These are phyloP conservation scores for Sceliomorpha sp. DNA, from an alignment of 2,888 invertebrate species.

Conservation along the genomic window DNA sequence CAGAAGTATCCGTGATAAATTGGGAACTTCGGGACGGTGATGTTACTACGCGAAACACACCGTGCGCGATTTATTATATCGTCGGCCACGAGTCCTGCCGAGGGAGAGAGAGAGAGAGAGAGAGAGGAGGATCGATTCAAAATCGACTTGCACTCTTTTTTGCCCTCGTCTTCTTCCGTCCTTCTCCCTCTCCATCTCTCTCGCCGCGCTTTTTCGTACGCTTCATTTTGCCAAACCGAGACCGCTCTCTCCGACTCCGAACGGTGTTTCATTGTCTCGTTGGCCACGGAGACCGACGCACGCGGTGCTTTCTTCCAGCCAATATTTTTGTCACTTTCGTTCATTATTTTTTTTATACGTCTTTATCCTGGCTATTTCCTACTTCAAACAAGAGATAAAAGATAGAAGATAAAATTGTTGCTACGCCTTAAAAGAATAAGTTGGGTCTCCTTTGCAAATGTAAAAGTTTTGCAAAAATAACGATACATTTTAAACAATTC, in stretches of 20 bases:
- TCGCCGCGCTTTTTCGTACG: constrained; percentile 21
- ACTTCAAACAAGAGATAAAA: too few species aligned
- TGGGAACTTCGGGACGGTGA: constrained; percentile 18
- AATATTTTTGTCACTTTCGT: constrained; percentile 9
- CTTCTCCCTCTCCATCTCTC: constrained; percentile 22
- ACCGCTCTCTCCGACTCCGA: constrained; percentile 3
- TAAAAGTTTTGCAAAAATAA: too few species aligned
- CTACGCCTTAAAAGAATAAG: too few species aligned
- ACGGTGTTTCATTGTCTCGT: constrained; percentile 21
- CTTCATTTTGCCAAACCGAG: constrained; percentile 16
- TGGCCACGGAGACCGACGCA: background rate
- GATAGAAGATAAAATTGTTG: too few species aligned
- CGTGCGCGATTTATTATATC: constrained; percentile 50
- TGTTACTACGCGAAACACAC: constrained; percentile 45
- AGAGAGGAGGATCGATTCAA: constrained; percentile 40
- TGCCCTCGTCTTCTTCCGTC: constrained; percentile 8
- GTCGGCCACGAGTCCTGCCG: constrained; percentile 41
- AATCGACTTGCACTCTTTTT: constrained; percentile 40
- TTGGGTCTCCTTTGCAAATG: too few species aligned
- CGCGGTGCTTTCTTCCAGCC: background rate
- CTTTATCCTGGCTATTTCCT: too few species aligned
- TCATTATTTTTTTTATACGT: constrained; percentile 16
- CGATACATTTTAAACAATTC: too few species aligned
- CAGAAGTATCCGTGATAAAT: constrained; percentile 23
- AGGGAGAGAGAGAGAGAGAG: constrained; percentile 27